Base-by-base conservation (phyloP, 2,888 invertebrate species). In the Metellina segmentata region DNA sequence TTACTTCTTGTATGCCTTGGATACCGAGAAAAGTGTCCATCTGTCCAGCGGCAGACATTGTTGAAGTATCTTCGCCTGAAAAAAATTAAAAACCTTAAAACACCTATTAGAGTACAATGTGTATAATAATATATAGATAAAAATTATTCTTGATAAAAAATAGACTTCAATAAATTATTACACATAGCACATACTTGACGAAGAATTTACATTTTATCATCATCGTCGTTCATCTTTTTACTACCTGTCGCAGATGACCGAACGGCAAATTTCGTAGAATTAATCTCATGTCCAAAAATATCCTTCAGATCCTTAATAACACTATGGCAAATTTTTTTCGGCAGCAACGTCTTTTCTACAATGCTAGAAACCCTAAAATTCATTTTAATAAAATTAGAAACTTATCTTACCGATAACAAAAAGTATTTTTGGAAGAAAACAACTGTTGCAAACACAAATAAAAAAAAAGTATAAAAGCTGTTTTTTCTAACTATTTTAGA, bases 11-110 rank as follows among this genome's bases (percentile, higher is more conserved):
- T 34, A 90, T 1, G n/a, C 95, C 96, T 74, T 94, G 94, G 87
- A 97, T 96, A 0, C 97, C 97, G 5, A 98, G 95, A 92, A 97
- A 96, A 0, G 97, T 97, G 92, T 97, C 96, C 95, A 98, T 97
- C 95, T 98, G 98, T 0, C 98, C 98, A 0, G 98, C 98, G 6
- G 97, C 97, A 0, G 97, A 98, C 16, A 97, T 95, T 81, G 97
- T 97, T 91, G 96, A 96, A 9, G 97, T 96, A 94, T 98, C 98
- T 95, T 98, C 98, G 6, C 97, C 97, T 81, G 97, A 96, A 19
- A 6, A n/a, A 11, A 72, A 19, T 72, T 13, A 19, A 6, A 8
- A 20, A 19, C 16, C 4, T 34, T 34, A 4, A 34, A 34, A 2
- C 1, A 34, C 34, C 34, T 34, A 34, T 34, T 34, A 34, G 34